Base-by-base conservation (phyloP, 2,888 invertebrate species). In the Drosophila parthenogenetica region DNA sequence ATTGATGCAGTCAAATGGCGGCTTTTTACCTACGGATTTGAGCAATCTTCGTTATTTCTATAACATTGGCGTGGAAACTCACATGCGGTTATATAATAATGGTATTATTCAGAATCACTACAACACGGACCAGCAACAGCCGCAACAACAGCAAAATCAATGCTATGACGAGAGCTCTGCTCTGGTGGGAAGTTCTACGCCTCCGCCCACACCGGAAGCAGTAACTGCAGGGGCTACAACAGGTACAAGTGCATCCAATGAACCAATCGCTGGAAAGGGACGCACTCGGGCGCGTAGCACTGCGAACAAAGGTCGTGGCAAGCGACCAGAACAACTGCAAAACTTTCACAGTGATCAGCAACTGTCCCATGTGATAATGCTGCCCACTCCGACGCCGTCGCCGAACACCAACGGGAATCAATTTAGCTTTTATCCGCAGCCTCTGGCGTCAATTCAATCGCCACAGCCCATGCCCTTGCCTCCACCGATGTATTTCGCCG, bases 1-100 rank as follows among this genome's bases (percentile, higher is more conserved):
- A 35, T 91, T 91, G 0, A 19, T 86, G 4, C 82, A 89, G 42
- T 45, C 72, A 2, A 86, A 81, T 53, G 5, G 0, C 13, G 35
- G 35, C 35, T 8, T 11, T 72, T 82, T 91, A 60, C 92, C 91
- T 0, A 54, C 58, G 92, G 95, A 95, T 87, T 92, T 94, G 50
- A 91, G 93, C 11, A 95, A 95, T 5, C 91, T 95, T 68, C 93
- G 95, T 65, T 95, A 94, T 89, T 95, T 94, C 91, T 95, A 94
- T 92, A 95, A 95, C 90, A 91, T 95, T 84, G 95, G 95, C 79
- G 92, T 95, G 76, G 95, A 95, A 11, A 46, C 73, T 68, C 68
- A 73, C 42, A 17, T 53, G 57, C 77, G 81, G 16, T 64, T 69
- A 54, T 4, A 2, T 29, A 29, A 62, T 3, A 55, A 61, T 17